Evolutionary conservation across 2,888 invertebrate genomes (phyloP).

Genomic region (Thysanoteuthis rhombus): DNA sequence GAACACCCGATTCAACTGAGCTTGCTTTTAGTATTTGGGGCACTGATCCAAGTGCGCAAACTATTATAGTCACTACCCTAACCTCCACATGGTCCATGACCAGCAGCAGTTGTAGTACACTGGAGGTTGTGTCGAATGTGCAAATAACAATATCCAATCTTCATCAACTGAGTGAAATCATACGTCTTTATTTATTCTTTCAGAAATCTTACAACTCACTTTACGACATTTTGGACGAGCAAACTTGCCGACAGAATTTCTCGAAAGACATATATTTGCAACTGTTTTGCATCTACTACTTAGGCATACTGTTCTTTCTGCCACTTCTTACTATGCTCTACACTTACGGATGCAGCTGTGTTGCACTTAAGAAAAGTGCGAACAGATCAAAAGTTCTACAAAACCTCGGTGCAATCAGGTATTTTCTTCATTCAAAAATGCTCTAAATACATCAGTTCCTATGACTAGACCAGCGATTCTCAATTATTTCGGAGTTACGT

Average conservation of each 20-base stretch:
- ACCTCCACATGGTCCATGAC: too few species aligned
- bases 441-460: neutral
- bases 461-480: neutral
- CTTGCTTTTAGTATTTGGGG: too few species aligned
- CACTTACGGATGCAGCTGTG: constrained; percentile 42
- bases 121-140: too few species aligned
- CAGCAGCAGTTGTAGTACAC: too few species aligned
- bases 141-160: too few species aligned
- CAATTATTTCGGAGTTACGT: too few species aligned
- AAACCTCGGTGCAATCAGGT: constrained; percentile 22
- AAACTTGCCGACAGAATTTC: constrained; percentile 21
- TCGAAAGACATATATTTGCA: constrained; percentile 22
- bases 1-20: too few species aligned
- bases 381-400: constrained; percentile 37
- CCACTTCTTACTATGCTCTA: constrained; percentile 41
- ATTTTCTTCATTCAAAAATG: neutral
- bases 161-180: neutral
- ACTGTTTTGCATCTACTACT: constrained; percentile 41
- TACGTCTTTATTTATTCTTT: neutral
- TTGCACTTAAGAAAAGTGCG: constrained; percentile 42
- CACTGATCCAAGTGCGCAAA: too few species aligned
- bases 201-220: constrained; percentile 37
- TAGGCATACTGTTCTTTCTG: constrained; percentile 42
- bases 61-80: too few species aligned
- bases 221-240: neutral